These are phyloP conservation scores for Dexiosoma caninum DNA, from an alignment of 2,888 invertebrate species.

Conservation along the genomic window DNA sequence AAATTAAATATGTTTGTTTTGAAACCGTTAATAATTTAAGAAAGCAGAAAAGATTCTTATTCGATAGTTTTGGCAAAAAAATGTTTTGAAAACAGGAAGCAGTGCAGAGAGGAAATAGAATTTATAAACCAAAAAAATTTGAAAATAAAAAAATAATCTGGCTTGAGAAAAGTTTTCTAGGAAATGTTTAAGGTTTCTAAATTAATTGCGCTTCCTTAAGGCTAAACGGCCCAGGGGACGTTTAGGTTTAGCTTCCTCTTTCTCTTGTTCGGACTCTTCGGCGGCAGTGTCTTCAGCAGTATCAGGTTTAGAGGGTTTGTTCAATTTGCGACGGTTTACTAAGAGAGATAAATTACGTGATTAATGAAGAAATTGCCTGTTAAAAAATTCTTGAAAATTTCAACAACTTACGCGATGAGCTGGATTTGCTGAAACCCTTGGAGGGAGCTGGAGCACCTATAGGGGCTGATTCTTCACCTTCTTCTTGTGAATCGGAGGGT, in stretches of 20 bases:
- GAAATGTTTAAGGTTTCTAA: slow-evolving; percentile 1
- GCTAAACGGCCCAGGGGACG: slow-evolving; percentile 74
- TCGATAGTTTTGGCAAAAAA: not conserved
- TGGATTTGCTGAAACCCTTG: slow-evolving; percentile 72
- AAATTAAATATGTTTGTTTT: not conserved
- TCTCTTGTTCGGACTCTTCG: slow-evolving; percentile 72
- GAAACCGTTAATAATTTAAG: too few relatives aligned
- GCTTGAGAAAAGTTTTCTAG: slow-evolving; percentile 8
- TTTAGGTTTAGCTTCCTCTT: slow-evolving; percentile 73
- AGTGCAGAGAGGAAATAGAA: not conserved
- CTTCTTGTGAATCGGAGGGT: slow-evolving; percentile 67
- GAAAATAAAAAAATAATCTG: not conserved
- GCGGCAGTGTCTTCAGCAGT: slow-evolving; percentile 69
- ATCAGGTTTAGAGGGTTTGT: slow-evolving; percentile 71
- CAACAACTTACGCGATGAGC: slow-evolving; percentile 72
- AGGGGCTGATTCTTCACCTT: slow-evolving; percentile 68
- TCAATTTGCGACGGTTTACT: slow-evolving; percentile 74
- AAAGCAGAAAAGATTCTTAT: too few relatives aligned
- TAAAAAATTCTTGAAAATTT: not conserved
- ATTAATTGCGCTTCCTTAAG: slow-evolving; percentile 75
- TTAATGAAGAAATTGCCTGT: not conserved
- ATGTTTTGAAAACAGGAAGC: not conserved
- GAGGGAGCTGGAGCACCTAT: slow-evolving; percentile 70
- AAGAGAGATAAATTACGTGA: not conserved
- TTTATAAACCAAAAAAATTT: not conserved